phyloP scores from a whole-genome alignment of 2,113 vertebrate genomes.

The Melospiza melodia region DNA sequence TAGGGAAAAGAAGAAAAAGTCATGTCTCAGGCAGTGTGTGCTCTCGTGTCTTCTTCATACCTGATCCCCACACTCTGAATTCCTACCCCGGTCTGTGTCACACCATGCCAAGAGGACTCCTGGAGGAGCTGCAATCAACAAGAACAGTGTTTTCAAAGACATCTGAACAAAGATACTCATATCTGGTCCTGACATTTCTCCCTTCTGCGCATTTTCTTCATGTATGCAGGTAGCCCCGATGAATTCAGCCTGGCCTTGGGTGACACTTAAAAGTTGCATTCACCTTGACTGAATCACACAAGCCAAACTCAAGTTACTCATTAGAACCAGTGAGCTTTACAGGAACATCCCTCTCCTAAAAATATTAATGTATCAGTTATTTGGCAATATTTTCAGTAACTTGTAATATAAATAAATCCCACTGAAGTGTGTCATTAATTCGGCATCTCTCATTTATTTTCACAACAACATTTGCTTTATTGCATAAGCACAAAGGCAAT shows the following conservation, averaged over 20 bases:
- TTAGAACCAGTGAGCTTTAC: neutral
- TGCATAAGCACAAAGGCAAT: neutral
- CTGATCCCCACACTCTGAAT: neutral
- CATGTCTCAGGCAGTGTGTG: neutral
- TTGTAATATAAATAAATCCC: neutral
- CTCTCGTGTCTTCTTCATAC: neutral
- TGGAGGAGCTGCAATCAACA: neutral
- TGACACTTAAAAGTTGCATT: neutral
- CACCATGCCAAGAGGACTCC: neutral
- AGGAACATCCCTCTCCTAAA: neutral
- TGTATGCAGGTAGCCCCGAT: fast-evolving
- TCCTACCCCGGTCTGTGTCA: neutral
- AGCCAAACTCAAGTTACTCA: neutral
- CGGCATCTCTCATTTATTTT: neutral
- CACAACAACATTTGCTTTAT: slow-evolving; percentile 8
- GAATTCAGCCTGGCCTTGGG: neutral
- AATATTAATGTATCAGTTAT: neutral
- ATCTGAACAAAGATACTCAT: neutral
- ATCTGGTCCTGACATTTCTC: neutral
- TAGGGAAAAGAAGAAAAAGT: neutral
- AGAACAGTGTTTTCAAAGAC: neutral
- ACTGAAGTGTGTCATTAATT: neutral
- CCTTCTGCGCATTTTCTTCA: neutral
- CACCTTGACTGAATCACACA: neutral
- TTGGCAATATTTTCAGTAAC: neutral